phyloP scores from a whole-genome alignment of 2,888 invertebrate species.

The Eupithecia subumbrata region DNA sequence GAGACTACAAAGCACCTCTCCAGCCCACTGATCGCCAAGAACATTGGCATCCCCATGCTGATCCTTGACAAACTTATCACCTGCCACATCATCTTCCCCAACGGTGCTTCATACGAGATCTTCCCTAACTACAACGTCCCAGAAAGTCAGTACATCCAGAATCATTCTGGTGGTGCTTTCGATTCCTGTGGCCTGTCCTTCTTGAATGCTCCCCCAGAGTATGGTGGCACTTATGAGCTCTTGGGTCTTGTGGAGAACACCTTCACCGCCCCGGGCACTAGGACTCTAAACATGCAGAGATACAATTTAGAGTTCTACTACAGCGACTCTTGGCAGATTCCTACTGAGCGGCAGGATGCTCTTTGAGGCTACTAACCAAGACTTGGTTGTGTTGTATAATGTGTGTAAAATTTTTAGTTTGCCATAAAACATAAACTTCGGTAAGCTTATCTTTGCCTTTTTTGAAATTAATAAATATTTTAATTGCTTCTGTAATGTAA shows the following conservation, averaged over 20 bases:
- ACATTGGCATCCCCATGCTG: slow-evolving; percentile 39
- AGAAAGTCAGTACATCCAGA: not conserved
- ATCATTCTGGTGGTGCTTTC: slow-evolving; percentile 21
- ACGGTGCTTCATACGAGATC: slow-evolving; percentile 53
- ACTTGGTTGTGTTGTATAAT: not conserved
- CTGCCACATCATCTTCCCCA: slow-evolving; percentile 58
- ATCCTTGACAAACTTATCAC: slow-evolving; percentile 51
- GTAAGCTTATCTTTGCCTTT: not conserved
- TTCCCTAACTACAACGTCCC: slow-evolving; percentile 49
- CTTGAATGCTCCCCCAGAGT: slow-evolving; percentile 44
- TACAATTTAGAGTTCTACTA: slow-evolving; percentile 54
- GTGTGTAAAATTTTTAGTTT: not conserved
- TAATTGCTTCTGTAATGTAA: not conserved
- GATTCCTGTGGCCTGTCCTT: slow-evolving; percentile 54
- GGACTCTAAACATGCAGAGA: slow-evolving; percentile 50
- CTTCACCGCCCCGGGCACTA: not conserved
- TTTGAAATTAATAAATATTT: not conserved
- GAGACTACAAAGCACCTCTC: not conserved
- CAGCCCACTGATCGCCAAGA: not conserved
- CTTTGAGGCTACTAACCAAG: too few relatives aligned
- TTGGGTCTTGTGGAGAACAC: slow-evolving; percentile 50
- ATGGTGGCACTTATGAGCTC: slow-evolving; percentile 61
- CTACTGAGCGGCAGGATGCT: slow-evolving; percentile 2
- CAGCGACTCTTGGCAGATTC: slow-evolving; percentile 33
- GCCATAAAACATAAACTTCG: not conserved